phyloP scores from a whole-genome alignment of 64 coral and sea anemone genomes.

The Orbicella faveolata region DNA sequence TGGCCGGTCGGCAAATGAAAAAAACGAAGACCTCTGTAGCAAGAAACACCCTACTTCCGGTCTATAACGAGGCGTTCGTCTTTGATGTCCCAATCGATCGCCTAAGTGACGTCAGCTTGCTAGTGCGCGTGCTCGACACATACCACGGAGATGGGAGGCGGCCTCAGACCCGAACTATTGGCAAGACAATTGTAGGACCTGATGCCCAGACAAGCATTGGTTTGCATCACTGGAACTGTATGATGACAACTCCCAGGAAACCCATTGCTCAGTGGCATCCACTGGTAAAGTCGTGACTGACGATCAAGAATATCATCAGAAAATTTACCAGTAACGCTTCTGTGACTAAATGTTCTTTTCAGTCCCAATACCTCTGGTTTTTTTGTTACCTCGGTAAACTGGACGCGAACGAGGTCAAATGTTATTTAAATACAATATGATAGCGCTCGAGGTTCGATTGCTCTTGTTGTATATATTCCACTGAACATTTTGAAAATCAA shows the following conservation, averaged over 20 bases:
- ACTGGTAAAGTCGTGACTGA: slow-evolving; percentile 36
- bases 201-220: slow-evolving; percentile 88
- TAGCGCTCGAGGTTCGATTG: no score
- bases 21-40: slow-evolving; percentile 82
- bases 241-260: slow-evolving; percentile 91
- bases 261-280: slow-evolving; percentile 98
- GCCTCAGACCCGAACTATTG: slow-evolving; percentile 41
- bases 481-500: no score
- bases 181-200: slow-evolving; percentile 79
- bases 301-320: no score
- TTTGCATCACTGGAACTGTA: slow-evolving; percentile 96
- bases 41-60: slow-evolving; percentile 67
- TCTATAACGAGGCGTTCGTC: slow-evolving; percentile 96
- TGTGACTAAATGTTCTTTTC: no score
- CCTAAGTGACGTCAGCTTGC: slow-evolving; percentile 84
- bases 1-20: slow-evolving; percentile 54
- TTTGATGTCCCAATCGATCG: slow-evolving; percentile 93
- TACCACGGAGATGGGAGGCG: slow-evolving; percentile 17
- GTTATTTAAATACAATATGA: no score
- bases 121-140: slow-evolving; percentile 74
- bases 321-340: no score
- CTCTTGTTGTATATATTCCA: no score
- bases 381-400: no score
- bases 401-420: no score
- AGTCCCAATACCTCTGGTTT: no score